Evolutionary conservation across 2,888 invertebrate genomes (phyloP), one percentile per base, ranked within the genome.

Genomic region (Listrodromus nycthemerus): DNA sequence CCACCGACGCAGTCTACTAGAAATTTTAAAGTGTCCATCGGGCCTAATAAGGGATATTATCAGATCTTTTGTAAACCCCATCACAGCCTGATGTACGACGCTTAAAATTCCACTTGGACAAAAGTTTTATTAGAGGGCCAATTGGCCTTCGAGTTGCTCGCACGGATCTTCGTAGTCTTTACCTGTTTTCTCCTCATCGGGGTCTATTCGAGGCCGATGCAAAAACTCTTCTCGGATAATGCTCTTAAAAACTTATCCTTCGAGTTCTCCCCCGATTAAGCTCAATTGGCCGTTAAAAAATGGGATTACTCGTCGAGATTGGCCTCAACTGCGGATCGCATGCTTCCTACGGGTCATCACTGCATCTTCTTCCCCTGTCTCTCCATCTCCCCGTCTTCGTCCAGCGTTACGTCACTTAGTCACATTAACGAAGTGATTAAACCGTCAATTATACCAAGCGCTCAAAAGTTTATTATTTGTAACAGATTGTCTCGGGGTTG

Each of bases 301-400:
- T 78, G 65, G 84, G 84, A 84, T 84, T 84, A 84, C 74, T 84
- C 63, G 78, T 78, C 65, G 78, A 75, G 75, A 84, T 81, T 81
- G 78, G 80, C 74, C 65, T 81, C 48, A 58, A 78, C 77, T 70
- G 81, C 65, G 69, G 65, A 78, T 75, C 63, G 8, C 33, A 16
- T 65, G 67, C 45, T 24, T 30, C 65, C 61, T 21, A 71, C 63
- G 63, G 33, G 45, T 52, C 70, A 70, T 37, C 48, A 45, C 24
- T 24, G 50, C 61, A 7, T 30, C 30, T 52, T 21, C 50, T 16
- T 66, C 66, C 52, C 7, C 63, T 27, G 5, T 8, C 65, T 13
- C 7, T 8, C 33, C 37, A 4, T 2, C 8, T 8, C 8, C 8
- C 37, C 37, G 10, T 13, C 45, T 5, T 52, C 13, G 1, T 16